Conservation (phyloP, 2,113 vertebrate species). For the Oophaga pumilio region DNA sequence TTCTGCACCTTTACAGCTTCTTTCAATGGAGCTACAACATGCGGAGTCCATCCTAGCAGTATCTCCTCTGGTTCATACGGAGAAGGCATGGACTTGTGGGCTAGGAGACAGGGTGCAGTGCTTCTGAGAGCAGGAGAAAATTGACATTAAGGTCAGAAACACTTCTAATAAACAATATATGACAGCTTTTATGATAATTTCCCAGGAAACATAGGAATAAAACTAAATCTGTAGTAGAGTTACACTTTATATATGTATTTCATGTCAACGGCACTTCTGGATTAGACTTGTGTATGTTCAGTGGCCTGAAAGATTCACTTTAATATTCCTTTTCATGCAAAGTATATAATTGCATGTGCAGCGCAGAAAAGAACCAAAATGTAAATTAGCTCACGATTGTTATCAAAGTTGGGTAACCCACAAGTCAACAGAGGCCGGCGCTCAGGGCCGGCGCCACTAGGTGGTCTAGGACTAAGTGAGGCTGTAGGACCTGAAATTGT, state of each 20-base stretch:
- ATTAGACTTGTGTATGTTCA: neutral
- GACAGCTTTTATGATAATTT: too few species aligned
- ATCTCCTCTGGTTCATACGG: too few species aligned
- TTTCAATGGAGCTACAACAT: too few species aligned
- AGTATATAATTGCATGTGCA: neutral
- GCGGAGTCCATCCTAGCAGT: too few species aligned
- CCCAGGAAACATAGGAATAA: neutral
- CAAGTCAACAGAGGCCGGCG: neutral
- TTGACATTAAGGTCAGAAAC: too few species aligned
- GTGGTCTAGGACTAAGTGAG: neutral
- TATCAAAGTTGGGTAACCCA: slow-evolving; percentile 10
- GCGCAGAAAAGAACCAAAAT: neutral
- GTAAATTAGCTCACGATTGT: neutral
- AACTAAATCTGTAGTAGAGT: neutral
- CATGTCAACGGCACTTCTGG: too few species aligned
- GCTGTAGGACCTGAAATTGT: neutral
- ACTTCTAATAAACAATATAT: too few species aligned
- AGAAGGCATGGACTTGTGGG: neutral
- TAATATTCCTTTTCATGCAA: neutral
- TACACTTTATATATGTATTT: neutral
- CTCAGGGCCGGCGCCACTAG: neutral
- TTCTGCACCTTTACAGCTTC: too few species aligned
- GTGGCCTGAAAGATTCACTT: neutral
- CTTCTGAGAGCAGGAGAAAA: neutral
- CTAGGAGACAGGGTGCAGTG: neutral